A percentile compares a stretch with the other conserved stretches of the same genome.
phyloP scores from a whole-genome alignment of 2,888 invertebrate species.

The Ariolimax columbianus region DNA sequence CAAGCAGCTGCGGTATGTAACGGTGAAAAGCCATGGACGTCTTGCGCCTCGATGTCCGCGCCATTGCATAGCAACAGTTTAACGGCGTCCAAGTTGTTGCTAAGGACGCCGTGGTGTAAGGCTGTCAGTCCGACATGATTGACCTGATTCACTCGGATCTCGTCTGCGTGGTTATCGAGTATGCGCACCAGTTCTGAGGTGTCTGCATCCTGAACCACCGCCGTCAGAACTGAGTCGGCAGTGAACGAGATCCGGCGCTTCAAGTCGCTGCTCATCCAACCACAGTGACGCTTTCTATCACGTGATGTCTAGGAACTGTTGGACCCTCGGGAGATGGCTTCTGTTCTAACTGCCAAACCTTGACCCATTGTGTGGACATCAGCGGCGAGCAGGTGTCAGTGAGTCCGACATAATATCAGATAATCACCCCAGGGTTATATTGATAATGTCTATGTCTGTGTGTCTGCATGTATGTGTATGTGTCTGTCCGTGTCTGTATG shows the following conservation, averaged over 20 bases:
- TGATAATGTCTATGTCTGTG: too few species aligned
- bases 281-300: not conserved
- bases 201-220: constrained; percentile 74
- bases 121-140: constrained; percentile 73
- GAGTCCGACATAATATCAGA: too few species aligned
- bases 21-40: constrained; percentile 71
- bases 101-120: constrained; percentile 72
- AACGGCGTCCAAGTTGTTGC: constrained; percentile 72
- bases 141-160: constrained; percentile 63
- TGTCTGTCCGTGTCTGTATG: too few species aligned
- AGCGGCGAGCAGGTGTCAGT: too few species aligned
- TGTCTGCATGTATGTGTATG: too few species aligned
- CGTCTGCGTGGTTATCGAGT: constrained; percentile 60
- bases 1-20: constrained; percentile 74
- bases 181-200: constrained; percentile 66
- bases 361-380: too few species aligned
- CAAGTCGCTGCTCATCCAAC: constrained; percentile 38
- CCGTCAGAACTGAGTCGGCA: constrained; percentile 69
- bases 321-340: too few species aligned
- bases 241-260: constrained; percentile 71
- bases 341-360: too few species aligned
- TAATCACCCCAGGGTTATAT: too few species aligned
- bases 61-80: constrained; percentile 69
- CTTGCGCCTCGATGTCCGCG: constrained; percentile 69
- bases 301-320: not conserved